Base-by-base conservation (phyloP, 2,888 invertebrate species). In the Pegoplata infirma region DNA sequence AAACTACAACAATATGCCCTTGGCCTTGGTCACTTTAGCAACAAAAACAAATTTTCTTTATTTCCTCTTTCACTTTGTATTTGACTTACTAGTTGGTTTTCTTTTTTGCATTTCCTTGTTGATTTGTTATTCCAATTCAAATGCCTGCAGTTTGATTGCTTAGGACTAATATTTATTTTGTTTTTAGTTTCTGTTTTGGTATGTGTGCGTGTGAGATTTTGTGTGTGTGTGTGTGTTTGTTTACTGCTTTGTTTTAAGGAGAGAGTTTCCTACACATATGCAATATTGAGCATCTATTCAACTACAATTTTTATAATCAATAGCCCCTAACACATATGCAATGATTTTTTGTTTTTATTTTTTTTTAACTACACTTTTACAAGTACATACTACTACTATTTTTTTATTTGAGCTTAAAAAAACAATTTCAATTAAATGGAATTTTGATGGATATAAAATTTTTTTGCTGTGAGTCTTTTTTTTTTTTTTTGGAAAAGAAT, bases 371-470 rank as follows among this genome's bases (percentile, higher is more conserved):
- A 21, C 17, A 56, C 21, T 1, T 4, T 5, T 25, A 32, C 23
- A n/a, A 51, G 28, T 69, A 28, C n/a, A 19, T 55, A 25, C 32
- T 36, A 3, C 4, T 36, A n/a, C 1, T 21, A 6, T 46, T 40
- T 32, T 28, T 44, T 1, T 51, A 23, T 51, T 23, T 12, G 17
- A 5, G 23, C 28, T 46, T 16, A 2, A n/a, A 47, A 61, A 58
- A 76, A 55, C 66, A 28, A 61, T 71, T 76, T 71, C 66, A 71
- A 72, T 72, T 71, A 71, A 72, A 66, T 61, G 47, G 55, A 76
- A 55, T 67, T 72, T 76, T 76, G 66, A 76, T 67, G 66, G 71
- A 71, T 76, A 66, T 49, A 28, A 19, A 36, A 44, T 56, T 71
- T 69, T 76, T 16, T 59, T 66, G 51, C 59, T 36, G 7, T 59